phyloP scores from a whole-genome alignment of 2,888 invertebrate genomes.

The Odontothrips loti region DNA sequence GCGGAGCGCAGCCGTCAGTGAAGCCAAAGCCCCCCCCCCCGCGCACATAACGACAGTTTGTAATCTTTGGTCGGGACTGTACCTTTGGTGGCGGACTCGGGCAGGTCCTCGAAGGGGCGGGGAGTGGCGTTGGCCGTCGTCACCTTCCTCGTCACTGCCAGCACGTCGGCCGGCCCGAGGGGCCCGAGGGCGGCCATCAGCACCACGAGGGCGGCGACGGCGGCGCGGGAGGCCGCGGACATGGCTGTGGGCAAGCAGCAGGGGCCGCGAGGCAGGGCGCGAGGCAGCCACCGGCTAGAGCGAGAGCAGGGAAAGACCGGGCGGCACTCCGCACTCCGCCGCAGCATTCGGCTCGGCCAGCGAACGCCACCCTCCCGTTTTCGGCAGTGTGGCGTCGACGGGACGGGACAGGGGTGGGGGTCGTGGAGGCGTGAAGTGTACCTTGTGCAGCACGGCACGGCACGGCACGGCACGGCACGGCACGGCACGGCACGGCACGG shows the following conservation, averaged over 20 bases:
- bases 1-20: background rate
- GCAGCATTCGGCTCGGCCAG: background rate
- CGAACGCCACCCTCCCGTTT: background rate
- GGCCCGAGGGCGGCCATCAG: background rate
- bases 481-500: no score
- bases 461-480: no score
- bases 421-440: background rate
- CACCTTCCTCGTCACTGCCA: background rate
- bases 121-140: background rate
- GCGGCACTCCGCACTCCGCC: background rate
- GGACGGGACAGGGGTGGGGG: background rate
- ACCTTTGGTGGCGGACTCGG: background rate
- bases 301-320: background rate
- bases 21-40: background rate
- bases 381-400: background rate
- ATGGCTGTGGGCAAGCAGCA: background rate
- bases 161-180: background rate
- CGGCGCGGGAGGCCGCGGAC: background rate
- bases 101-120: slow-evolving; percentile 3
- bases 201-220: background rate
- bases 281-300: background rate
- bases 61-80: background rate
- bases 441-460: background rate
- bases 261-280: background rate
- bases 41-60: background rate